Evolutionary conservation across 2,113 vertebrate genomes (phyloP).

Genomic region (Chaenogobius annularis): DNA sequence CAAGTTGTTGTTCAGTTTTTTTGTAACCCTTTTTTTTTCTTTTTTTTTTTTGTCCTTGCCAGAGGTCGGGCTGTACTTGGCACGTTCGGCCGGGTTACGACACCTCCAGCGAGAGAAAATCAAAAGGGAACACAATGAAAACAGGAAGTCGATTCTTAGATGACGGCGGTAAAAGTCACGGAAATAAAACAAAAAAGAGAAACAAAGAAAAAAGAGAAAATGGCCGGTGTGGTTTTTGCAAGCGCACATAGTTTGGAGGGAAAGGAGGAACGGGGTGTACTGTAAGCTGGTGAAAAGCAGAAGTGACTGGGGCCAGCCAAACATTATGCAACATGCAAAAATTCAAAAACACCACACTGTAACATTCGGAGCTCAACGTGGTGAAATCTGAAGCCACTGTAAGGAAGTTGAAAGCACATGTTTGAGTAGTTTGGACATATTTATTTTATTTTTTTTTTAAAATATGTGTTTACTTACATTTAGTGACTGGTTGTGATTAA

Average conservation of each 20-base stretch:
- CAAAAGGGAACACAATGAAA: slow-evolving; percentile 70
- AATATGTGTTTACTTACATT: too few relatives aligned
- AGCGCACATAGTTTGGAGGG: slow-evolving; percentile 43
- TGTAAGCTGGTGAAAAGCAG: slow-evolving; percentile 68
- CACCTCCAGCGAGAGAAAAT: slow-evolving; percentile 60
- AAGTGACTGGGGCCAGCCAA: slow-evolving; percentile 37
- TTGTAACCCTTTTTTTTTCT: background rate
- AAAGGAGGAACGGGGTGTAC: slow-evolving; percentile 73
- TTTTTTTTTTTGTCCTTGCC: slow-evolving; percentile 48
- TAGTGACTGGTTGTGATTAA: too few relatives aligned
- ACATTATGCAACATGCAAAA: slow-evolving; percentile 69
- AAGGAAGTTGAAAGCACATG: background rate
- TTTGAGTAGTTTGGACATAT: background rate
- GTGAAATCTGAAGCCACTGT: background rate
- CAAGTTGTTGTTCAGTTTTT: background rate
- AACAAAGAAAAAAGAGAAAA: background rate
- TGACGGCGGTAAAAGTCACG: slow-evolving; percentile 53
- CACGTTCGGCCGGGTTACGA: slow-evolving; percentile 64
- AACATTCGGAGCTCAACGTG: background rate
- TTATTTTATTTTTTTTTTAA: too few relatives aligned
- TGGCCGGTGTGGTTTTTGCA: slow-evolving; percentile 65
- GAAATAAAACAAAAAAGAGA: slow-evolving; percentile 9
- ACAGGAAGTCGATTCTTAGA: slow-evolving; percentile 80
- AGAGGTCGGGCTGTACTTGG: slow-evolving; percentile 74
- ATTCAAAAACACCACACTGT: slow-evolving; percentile 51